These are phyloP conservation scores for Nomia melanderi DNA, from an alignment of 1,140 invertebrate genomes.

Conservation along the genomic window DNA sequence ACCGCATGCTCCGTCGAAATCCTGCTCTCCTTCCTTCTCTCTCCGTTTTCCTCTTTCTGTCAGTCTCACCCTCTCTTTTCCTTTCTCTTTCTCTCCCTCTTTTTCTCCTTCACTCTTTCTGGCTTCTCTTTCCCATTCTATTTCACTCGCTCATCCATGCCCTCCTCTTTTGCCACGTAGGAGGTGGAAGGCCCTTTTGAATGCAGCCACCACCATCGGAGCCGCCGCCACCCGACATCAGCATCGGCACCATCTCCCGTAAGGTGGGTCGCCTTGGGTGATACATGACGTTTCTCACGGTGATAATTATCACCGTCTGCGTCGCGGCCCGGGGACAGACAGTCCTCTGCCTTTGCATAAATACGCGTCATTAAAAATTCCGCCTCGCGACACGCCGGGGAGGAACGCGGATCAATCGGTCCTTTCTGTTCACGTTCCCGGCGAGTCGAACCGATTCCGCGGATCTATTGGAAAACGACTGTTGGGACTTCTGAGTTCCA, in stretches of 20 bases:
- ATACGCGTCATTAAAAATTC: conserved; percentile 4
- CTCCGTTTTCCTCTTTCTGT: conserved; percentile 8
- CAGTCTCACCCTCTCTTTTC: conserved; percentile 19
- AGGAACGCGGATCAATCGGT: no score
- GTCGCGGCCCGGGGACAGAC: neutral
- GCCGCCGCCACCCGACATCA: conserved; percentile 30
- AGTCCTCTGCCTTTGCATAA: neutral
- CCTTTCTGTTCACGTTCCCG: no score
- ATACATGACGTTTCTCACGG: conserved; percentile 49
- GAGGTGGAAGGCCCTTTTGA: conserved; percentile 53
- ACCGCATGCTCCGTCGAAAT: conserved; percentile 22
- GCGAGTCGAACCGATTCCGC: no score
- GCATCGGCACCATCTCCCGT: conserved; percentile 51
- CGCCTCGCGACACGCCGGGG: no score
- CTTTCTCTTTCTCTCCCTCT: conserved; percentile 9
- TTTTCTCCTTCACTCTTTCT: conserved; percentile 5
- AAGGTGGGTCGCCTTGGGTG: conserved; percentile 61
- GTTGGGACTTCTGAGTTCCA: no score
- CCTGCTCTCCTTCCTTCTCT: conserved; percentile 11
- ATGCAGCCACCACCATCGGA: conserved; percentile 50
- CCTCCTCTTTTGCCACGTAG: conserved; percentile 27
- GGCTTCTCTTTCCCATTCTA: conserved; percentile 17
- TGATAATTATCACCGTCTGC: conserved; percentile 50
- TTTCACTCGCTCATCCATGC: conserved; percentile 42
- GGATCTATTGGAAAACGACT: no score